Base-by-base conservation (phyloP, 2,888 invertebrate genomes). In the Steromphala cineraria region DNA sequence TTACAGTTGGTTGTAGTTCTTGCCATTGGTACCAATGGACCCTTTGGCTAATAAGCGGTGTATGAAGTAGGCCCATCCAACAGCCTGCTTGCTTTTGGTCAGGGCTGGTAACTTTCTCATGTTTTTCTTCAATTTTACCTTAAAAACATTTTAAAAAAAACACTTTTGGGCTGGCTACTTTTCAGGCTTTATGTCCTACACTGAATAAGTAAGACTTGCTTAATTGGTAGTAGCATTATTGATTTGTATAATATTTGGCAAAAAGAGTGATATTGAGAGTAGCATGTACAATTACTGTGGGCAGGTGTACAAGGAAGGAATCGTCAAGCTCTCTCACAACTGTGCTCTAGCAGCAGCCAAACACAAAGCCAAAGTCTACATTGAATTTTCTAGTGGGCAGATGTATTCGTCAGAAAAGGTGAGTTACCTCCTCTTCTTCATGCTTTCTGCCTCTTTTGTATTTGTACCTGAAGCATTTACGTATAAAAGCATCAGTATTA, bases 341-440 rank as follows among this genome's bases (percentile, higher is more conserved):
- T 97, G 97, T 93, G 97, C 97, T 15, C 95, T 95, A 84, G 95
- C 96, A 92, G 96, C 97, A 40, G 96, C 96, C 3, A 95, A 95
- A 85, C 94, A 95, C 78, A 95, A 95, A 78, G 96, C 96, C 2
- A 95, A 95, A 75, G 94, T 96, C 81, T 97, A 96, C 88, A 94
- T 98, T 0, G 98, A 98, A 94, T 95, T 98, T 83, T 97, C 98
- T 56, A 96, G 97, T 53, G 97, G 97, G 0, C 96, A 96, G 89
- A 95, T 98, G 94, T 95, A 95, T 89, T 96, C 96, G 82, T 96
- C 95, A 82, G 97, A 97, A 82, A 97, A 98, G 95, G 96, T 96
- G 91, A 83, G 86, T 82, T 56, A 31, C 56, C 53, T 28, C 62
- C 62, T n/a, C 13, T 62, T 24, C 10, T 28, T 24, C 0, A 15